Conservation (phyloP, 2,888 invertebrate genomes). For the Syritta pipiens region DNA sequence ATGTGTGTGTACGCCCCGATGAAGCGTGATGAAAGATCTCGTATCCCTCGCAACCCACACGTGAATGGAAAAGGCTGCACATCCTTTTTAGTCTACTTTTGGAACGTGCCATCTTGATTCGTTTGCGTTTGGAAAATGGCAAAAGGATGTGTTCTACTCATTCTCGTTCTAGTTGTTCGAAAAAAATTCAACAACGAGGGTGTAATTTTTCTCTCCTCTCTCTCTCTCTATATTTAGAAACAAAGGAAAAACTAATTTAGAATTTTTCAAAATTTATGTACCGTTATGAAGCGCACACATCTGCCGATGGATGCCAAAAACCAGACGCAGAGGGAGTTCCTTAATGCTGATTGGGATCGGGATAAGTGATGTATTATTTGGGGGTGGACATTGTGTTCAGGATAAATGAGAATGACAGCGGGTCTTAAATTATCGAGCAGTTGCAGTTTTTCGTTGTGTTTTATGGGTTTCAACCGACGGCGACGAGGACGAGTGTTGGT, state of each 20-base stretch:
- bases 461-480: neutral
- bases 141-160: constrained; percentile 63
- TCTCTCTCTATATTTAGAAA: constrained; percentile 52
- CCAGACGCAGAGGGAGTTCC: constrained; percentile 25
- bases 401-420: constrained; percentile 15
- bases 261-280: constrained; percentile 66
- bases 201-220: too few species aligned
- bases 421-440: constrained; percentile 30
- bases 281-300: constrained; percentile 67
- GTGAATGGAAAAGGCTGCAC: too few species aligned
- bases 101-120: constrained; percentile 62
- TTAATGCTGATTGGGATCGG: constrained; percentile 40
- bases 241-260: constrained; percentile 65
- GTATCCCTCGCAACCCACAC: constrained; percentile 7
- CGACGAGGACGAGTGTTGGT: too few species aligned
- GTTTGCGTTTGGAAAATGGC: constrained; percentile 49
- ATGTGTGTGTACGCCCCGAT: constrained; percentile 8
- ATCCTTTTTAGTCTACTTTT: constrained; percentile 42
- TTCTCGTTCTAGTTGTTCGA: too few species aligned
- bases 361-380: constrained; percentile 60
- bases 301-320: constrained; percentile 34
- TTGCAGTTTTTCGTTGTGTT: constrained; percentile 10
- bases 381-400: constrained; percentile 55
- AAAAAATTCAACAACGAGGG: too few species aligned
- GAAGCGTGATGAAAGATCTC: constrained; percentile 14